phyloP scores from a whole-genome alignment of 2,888 invertebrate species.

The Andrena minutula region DNA sequence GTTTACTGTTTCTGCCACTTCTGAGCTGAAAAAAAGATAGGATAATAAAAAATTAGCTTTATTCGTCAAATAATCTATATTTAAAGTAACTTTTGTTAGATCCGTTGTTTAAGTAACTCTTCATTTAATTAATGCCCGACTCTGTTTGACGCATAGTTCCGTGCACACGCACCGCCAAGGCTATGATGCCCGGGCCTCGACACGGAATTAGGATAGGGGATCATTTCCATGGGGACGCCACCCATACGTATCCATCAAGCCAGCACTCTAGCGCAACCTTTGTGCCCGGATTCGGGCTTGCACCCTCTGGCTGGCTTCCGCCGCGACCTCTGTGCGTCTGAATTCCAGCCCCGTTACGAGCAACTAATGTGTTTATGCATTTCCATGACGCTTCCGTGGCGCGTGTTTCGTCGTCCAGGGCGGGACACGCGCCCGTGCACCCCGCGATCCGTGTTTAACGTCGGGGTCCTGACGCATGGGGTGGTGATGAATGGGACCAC shows the following conservation, averaged over 20 bases:
- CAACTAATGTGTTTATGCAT: conserved; percentile 79
- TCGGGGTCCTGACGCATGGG: conserved; percentile 8
- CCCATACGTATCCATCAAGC: conserved; percentile 60
- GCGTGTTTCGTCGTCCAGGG: conserved; percentile 13
- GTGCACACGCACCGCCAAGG: conserved; percentile 45
- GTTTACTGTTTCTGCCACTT: too few species aligned
- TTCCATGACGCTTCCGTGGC: conserved; percentile 73
- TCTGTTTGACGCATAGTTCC: conserved; percentile 40
- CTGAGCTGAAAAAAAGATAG: too few species aligned
- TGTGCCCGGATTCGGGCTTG: conserved; percentile 29
- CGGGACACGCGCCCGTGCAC: conserved; percentile 14
- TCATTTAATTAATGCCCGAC: background rate
- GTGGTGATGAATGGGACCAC: conserved; percentile 12
- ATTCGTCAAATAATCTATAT: too few species aligned
- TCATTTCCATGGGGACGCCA: conserved; percentile 75
- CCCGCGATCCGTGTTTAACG: conserved; percentile 11
- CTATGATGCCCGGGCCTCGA: conserved; percentile 43
- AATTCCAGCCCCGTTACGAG: conserved; percentile 64
- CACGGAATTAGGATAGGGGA: conserved; percentile 65
- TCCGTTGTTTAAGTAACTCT: too few species aligned
- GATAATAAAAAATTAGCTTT: too few species aligned
- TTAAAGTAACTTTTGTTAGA: too few species aligned
- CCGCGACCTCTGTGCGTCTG: conserved; percentile 40
- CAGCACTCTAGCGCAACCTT: conserved; percentile 44
- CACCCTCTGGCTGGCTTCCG: conserved; percentile 42